These are phyloP conservation scores for Eupithecia vulgata DNA, from an alignment of 2,888 invertebrate genomes.

Conservation along the genomic window DNA sequence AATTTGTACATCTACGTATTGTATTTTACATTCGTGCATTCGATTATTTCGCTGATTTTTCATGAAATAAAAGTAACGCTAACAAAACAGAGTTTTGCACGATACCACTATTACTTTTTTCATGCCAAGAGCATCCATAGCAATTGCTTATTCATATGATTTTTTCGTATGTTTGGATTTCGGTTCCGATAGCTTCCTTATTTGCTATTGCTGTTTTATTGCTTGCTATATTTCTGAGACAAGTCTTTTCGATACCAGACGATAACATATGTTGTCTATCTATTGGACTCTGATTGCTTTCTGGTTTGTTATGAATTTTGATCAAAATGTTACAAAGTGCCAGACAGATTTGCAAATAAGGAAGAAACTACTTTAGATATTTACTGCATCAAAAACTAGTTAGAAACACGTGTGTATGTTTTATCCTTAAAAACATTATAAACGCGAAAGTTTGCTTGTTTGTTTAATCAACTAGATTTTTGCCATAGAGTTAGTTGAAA, in stretches of 20 bases:
- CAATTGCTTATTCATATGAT: constrained; percentile 43
- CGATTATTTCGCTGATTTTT: not conserved
- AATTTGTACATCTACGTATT: not conserved
- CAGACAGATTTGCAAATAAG: not conserved
- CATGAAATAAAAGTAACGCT: not conserved
- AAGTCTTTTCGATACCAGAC: constrained; percentile 57
- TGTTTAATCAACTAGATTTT: no score
- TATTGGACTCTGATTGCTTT: constrained; percentile 75
- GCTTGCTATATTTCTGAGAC: constrained; percentile 74
- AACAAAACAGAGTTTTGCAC: constrained; percentile 1
- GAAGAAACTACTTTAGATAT: not conserved
- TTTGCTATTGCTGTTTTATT: constrained; percentile 79
- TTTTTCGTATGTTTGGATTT: constrained; percentile 54
- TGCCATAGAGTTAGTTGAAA: no score
- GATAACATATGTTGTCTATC: constrained; percentile 65
- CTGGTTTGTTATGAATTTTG: constrained; percentile 28
- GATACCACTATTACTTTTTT: constrained; percentile 10
- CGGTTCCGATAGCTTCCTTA: constrained; percentile 70
- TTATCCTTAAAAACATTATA: no score
- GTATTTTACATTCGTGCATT: not conserved
- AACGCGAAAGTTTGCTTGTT: no score
- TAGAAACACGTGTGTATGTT: not conserved
- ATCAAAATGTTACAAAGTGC: constrained; percentile 5
- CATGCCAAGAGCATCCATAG: constrained; percentile 17
- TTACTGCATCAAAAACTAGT: not conserved